Conservation (phyloP, 1,140 invertebrate species). For the Maniola jurtina region DNA sequence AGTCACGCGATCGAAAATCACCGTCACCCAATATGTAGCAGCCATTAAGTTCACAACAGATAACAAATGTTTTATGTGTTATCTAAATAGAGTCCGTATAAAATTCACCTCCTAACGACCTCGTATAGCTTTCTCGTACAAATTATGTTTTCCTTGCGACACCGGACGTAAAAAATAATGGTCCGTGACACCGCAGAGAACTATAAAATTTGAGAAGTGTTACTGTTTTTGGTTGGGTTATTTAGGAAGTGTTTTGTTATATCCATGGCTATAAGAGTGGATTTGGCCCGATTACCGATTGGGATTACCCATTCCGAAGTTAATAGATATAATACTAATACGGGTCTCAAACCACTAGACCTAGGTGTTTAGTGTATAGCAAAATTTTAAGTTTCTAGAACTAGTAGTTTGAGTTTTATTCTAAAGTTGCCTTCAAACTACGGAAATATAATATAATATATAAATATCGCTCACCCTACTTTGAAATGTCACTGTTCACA, state of each 20-base stretch:
- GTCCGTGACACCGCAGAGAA: not conserved
- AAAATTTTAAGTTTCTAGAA: too few species aligned
- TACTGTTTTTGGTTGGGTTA: not conserved
- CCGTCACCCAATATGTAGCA: not conserved
- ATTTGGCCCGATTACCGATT: too few species aligned
- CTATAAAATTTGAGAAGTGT: conserved; percentile 6
- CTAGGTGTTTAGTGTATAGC: too few species aligned
- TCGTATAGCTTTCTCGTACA: not conserved
- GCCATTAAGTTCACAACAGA: not conserved
- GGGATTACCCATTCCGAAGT: too few species aligned
- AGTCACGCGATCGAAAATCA: not conserved
- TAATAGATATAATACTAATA: too few species aligned
- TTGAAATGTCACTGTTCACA: too few species aligned
- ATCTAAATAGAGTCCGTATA: conserved; percentile 4
- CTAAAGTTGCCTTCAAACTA: too few species aligned
- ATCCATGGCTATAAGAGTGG: too few species aligned
- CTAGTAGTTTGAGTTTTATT: too few species aligned
- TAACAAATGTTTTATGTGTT: conserved; percentile 9
- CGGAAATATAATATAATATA: too few species aligned
- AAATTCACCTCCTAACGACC: conserved; percentile 4
- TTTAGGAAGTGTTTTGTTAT: not conserved
- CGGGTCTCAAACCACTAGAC: too few species aligned
- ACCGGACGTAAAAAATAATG: conserved; percentile 14
- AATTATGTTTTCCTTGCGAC: conserved; percentile 6
- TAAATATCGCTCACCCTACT: too few species aligned